Percentiles rank a stretch among this genome's conserved stretches.
These are phyloP conservation scores for Synanthedon vespiformis DNA, from an alignment of 2,888 invertebrate genomes.

Conservation along the genomic window DNA sequence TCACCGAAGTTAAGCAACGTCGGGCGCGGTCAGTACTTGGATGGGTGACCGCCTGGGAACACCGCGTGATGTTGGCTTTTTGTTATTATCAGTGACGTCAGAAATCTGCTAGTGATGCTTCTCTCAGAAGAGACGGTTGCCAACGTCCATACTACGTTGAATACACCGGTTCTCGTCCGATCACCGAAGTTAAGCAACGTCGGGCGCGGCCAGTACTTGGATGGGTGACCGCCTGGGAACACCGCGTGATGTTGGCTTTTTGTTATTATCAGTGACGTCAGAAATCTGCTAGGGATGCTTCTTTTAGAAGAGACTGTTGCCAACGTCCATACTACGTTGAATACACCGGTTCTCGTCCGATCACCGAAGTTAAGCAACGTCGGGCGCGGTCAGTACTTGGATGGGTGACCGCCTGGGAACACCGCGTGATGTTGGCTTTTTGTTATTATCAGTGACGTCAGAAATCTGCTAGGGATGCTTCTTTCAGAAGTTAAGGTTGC, in stretches of 20 bases:
- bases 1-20: conserved; percentile 21
- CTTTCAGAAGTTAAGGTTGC: too few relatives aligned
- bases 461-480: too few relatives aligned
- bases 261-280: background rate
- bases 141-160: conserved; percentile 19
- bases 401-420: conserved; percentile 22
- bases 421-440: conserved; percentile 18
- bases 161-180: conserved; percentile 21
- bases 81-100: background rate
- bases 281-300: too few relatives aligned
- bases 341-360: conserved; percentile 21
- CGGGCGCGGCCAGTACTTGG: conserved; percentile 20
- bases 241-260: conserved; percentile 18
- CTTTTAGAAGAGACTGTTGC: too few relatives aligned
- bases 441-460: background rate
- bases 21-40: conserved; percentile 20
- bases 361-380: conserved; percentile 21
- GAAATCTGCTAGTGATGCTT: too few relatives aligned
- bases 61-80: conserved; percentile 18
- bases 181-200: conserved; percentile 21
- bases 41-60: conserved; percentile 22
- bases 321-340: conserved; percentile 19
- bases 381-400: conserved; percentile 20
- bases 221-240: conserved; percentile 22
- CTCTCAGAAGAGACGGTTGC: conserved; percentile 1